Evolutionary conservation across 2,888 invertebrate species (phyloP).

Genomic region (Drosophila rellima): DNA sequence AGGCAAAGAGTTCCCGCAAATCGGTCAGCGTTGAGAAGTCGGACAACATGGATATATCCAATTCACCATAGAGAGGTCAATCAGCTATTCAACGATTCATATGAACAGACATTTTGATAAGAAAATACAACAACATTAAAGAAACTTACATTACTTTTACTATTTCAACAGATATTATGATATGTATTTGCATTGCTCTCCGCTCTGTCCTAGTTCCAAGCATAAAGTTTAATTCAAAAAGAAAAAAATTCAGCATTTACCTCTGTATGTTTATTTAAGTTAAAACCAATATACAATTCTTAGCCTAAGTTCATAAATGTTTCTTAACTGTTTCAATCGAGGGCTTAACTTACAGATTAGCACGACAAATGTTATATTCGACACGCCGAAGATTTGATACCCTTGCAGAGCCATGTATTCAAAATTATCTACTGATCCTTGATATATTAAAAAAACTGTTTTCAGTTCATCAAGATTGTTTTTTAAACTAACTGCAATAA

Average conservation of each 20-base stretch:
- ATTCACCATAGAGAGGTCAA: slow-evolving; percentile 88
- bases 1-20: slow-evolving; percentile 84
- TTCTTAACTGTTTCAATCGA: slow-evolving; percentile 22
- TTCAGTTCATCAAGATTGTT: neutral
- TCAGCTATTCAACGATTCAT: slow-evolving; percentile 8
- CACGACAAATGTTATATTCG: neutral
- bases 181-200: slow-evolving; percentile 29
- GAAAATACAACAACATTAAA: slow-evolving; percentile 24
- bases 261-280: slow-evolving; percentile 36
- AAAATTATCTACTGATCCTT: neutral
- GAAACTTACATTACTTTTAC: slow-evolving; percentile 29
- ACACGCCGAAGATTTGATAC: neutral
- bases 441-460: neutral
- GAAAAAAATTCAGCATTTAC: slow-evolving; percentile 38
- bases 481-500: neutral
- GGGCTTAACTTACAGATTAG: neutral
- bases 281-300: slow-evolving; percentile 29
- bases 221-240: slow-evolving; percentile 40
- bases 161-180: slow-evolving; percentile 16
- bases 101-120: slow-evolving; percentile 15
- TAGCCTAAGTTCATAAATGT: slow-evolving; percentile 27
- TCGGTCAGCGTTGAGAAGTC: slow-evolving; percentile 87
- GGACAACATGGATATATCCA: slow-evolving; percentile 93
- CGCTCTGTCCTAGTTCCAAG: slow-evolving; percentile 36
- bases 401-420: neutral